Base-by-base conservation (phyloP, 1,140 invertebrate genomes). In the Aethina tumida region DNA sequence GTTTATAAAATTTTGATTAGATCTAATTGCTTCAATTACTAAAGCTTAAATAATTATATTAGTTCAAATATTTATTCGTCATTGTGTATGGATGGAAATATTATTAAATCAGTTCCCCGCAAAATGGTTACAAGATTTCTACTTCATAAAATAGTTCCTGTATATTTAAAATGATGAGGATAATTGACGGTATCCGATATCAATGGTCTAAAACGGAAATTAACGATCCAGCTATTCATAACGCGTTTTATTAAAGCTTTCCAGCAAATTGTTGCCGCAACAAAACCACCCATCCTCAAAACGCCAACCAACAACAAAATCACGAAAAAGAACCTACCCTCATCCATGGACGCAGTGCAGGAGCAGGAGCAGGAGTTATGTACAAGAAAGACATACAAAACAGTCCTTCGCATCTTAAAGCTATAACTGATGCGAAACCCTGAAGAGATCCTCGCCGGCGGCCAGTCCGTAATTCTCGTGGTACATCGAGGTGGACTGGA, bases 371-470 rank as follows among this genome's bases (percentile, higher is more conserved):
- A 24, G 21, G 21, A 7, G n/a, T 26, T 26, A 10, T 13, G n/a
- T 26, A 13, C n/a, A 26, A 26, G 14, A n/a, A 26, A n/a, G n/a
- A 26, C 5, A 10, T 26, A 5, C 5, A 26, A 10, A 26, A 26
- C 13, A 26, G n/a, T 13, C 13, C 13, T 26, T 26, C 5, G 24
- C n/a, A 13, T 26, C 5, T 10, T 10, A 14, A 10, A 40, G 16
- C 39, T 49, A 49, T 49, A 49, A 49, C 20, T 49, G n/a, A n/a
- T n/a, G 47, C 3, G 47, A 45, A 17, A 45, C 47, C 20, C 47
- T 39, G 36, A 49, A 49, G 14, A 49, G 22, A 19, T 45, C 43
- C 19, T 49, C 47, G 31, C 37, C 26, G 24, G 21, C 20, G 31
- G 34, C 14, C 16, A 49, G 36, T 40, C 47, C 47, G 30, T 45